phyloP scores from a whole-genome alignment of 92 coral and sea anemone genomes.

The Porites lobata region DNA sequence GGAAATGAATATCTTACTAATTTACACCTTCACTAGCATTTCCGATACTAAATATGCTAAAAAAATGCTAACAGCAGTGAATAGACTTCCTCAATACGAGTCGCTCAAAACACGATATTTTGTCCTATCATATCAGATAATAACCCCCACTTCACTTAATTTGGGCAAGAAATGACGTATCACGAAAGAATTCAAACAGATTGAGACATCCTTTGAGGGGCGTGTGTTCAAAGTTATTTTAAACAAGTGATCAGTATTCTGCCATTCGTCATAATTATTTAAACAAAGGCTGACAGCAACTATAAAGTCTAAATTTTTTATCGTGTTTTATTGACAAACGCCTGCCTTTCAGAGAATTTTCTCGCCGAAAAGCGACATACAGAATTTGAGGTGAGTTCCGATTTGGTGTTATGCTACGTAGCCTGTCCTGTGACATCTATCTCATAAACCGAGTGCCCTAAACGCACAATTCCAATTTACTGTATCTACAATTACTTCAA shows the following conservation, averaged over 20 bases:
- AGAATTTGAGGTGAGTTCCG: not conserved
- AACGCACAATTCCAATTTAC: too few species aligned
- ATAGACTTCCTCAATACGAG: conserved; percentile 13
- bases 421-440: too few species aligned
- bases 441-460: too few species aligned
- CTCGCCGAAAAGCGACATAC: not conserved
- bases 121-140: not conserved
- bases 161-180: not conserved
- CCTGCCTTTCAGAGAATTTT: too few species aligned
- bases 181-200: not conserved
- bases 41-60: not conserved
- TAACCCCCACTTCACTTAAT: not conserved
- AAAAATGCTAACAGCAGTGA: not conserved
- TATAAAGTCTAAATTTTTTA: too few species aligned
- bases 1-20: not conserved
- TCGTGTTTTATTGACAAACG: too few species aligned
- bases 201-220: not conserved
- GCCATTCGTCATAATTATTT: not conserved
- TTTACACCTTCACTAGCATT: not conserved
- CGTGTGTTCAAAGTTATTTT: not conserved
- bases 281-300: too few species aligned
- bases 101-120: not conserved
- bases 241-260: not conserved
- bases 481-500: too few species aligned
- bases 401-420: too few species aligned